Conservation (phyloP, 1,140 invertebrate species). For the Phortica variegata region DNA sequence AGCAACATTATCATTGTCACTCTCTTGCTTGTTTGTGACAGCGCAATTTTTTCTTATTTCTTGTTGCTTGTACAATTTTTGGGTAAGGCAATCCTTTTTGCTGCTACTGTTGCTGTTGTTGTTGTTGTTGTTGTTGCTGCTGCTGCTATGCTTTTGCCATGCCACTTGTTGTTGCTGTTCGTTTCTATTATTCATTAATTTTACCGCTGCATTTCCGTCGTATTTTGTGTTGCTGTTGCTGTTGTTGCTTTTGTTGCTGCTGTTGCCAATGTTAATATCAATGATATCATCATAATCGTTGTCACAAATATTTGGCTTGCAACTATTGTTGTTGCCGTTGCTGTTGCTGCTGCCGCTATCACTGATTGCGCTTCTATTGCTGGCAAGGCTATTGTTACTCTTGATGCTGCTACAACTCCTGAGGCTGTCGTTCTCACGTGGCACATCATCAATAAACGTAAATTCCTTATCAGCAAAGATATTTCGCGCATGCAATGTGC, state of each 20-base stretch:
- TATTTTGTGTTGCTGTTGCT: constrained; percentile 5
- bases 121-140: constrained; percentile 2
- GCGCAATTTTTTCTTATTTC: constrained; percentile 41
- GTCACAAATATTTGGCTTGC: not conserved
- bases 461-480: constrained; percentile 53
- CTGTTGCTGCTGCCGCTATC: constrained; percentile 29
- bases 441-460: constrained; percentile 52
- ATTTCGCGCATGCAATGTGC: constrained; percentile 49
- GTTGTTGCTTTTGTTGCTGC: constrained; percentile 12
- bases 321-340: not conserved
- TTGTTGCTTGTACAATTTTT: constrained; percentile 19
- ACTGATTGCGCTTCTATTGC: constrained; percentile 21
- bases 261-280: constrained; percentile 34
- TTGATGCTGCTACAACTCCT: constrained; percentile 9
- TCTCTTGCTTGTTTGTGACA: constrained; percentile 44
- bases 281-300: constrained; percentile 39
- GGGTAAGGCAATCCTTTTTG: too few species aligned
- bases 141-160: constrained; percentile 44
- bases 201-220: constrained; percentile 50
- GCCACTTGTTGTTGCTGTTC: constrained; percentile 43
- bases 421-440: constrained; percentile 16
- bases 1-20: constrained; percentile 40
- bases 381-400: constrained; percentile 5
- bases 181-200: constrained; percentile 54
- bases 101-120: constrained; percentile 13